phyloP scores from a whole-genome alignment of 2,888 invertebrate species.

The Orthosia cruda region DNA sequence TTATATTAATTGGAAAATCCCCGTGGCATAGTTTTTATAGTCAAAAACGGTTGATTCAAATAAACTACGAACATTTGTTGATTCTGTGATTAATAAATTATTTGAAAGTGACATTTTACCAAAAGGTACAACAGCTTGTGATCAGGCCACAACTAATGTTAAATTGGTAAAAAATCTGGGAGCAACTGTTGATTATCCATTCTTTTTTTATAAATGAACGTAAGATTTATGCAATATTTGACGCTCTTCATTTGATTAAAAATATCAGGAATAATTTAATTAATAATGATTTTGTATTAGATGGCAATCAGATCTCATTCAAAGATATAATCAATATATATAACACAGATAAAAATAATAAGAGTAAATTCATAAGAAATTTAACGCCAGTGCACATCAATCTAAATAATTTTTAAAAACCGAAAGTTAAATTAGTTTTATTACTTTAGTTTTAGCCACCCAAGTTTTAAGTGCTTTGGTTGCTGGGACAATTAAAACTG shows the following conservation, averaged over 20 bases:
- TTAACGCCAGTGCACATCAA: neutral
- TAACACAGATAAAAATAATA: neutral
- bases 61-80: neutral
- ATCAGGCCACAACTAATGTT: neutral
- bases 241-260: slow-evolving; percentile 1
- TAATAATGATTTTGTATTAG: neutral
- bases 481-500: neutral
- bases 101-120: slow-evolving; percentile 4
- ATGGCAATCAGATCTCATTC: neutral
- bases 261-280: slow-evolving; percentile 1
- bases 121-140: neutral
- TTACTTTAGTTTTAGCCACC: no score
- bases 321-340: neutral
- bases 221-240: neutral
- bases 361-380: neutral
- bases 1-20: slow-evolving; percentile 3
- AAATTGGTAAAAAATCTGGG: no score
- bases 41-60: neutral
- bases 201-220: slow-evolving; percentile 1
- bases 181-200: no score
- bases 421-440: neutral
- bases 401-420: neutral
- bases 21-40: slow-evolving; percentile 3
- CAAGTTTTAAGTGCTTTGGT: neutral
- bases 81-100: slow-evolving; percentile 5